phyloP scores from a whole-genome alignment of 2,797 vertebrate species.

The Dryobates pubescens region DNA sequence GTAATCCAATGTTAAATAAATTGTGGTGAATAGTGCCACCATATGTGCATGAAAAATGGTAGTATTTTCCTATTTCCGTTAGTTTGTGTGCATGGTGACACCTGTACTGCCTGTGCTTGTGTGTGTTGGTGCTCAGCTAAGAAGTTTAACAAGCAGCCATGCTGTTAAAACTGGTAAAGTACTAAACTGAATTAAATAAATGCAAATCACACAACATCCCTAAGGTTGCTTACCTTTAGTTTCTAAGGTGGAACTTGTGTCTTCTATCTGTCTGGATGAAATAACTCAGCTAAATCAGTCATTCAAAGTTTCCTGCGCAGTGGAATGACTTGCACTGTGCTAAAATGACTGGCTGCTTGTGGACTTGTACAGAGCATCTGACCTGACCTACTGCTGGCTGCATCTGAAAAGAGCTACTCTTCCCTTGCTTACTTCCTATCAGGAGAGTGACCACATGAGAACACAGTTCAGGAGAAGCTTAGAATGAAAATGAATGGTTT shows the following conservation, averaged over 20 bases:
- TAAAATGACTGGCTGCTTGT: background rate
- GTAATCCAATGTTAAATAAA: constrained; percentile 13
- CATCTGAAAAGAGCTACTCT: background rate
- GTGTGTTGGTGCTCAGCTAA: background rate
- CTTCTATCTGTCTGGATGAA: background rate
- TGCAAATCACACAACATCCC: background rate
- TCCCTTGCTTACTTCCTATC: background rate
- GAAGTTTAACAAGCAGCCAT: background rate
- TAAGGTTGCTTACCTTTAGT: background rate
- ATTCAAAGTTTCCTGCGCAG: background rate
- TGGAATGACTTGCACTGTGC: background rate
- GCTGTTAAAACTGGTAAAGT: background rate
- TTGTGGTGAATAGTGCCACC: constrained; percentile 30
- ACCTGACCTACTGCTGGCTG: background rate
- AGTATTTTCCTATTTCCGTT: background rate
- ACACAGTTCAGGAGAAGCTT: background rate
- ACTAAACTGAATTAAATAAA: background rate
- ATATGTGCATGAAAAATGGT: background rate
- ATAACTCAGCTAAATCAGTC: background rate
- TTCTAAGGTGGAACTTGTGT: background rate
- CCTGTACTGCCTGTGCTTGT: background rate
- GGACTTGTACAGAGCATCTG: background rate
- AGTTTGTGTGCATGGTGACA: background rate
- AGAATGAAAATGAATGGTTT: background rate
- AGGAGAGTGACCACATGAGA: background rate